These are phyloP conservation scores for Labroides dimidiatus DNA, from an alignment of 2,797 vertebrate genomes.

Conservation along the genomic window DNA sequence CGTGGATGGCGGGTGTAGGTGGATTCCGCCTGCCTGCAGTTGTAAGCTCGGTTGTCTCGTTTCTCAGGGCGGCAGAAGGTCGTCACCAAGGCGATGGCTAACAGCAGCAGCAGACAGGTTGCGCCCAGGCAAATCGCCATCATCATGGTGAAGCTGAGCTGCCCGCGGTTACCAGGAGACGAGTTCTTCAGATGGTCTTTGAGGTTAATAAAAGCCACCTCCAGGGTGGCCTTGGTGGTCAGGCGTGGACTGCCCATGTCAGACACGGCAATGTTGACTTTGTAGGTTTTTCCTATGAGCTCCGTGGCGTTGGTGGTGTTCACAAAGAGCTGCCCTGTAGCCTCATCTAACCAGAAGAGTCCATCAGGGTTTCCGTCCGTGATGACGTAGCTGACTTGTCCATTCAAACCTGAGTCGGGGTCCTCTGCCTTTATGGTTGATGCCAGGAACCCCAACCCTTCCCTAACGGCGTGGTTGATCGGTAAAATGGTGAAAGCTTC, in stretches of 20 bases:
- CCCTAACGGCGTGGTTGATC: conserved; percentile 39
- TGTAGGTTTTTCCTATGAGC: conserved; percentile 85
- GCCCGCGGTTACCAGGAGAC: conserved; percentile 69
- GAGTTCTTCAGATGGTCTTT: conserved; percentile 88
- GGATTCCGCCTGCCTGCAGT: conserved; percentile 93
- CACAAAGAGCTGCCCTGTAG: conserved; percentile 88
- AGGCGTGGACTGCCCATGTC: conserved; percentile 86
- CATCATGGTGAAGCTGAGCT: conserved; percentile 86
- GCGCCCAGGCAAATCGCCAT: conserved; percentile 86
- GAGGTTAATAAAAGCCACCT: conserved; percentile 87
- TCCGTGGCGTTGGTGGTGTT: conserved; percentile 91
- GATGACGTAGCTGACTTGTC: conserved; percentile 85
- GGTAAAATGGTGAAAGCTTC: conserved; percentile 39
- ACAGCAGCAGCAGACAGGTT: conserved; percentile 84
- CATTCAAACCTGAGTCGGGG: conserved; percentile 87
- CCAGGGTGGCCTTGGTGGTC: conserved; percentile 78
- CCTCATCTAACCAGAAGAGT: conserved; percentile 86
- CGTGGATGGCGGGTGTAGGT: conserved; percentile 90
- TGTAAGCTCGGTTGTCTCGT: conserved; percentile 91
- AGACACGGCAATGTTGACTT: conserved; percentile 83
- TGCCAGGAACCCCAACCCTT: conserved; percentile 68
- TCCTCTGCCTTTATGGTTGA: conserved; percentile 87
- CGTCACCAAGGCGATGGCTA: conserved; percentile 84
- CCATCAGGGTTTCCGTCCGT: conserved; percentile 66
- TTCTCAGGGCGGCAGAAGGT: conserved; percentile 89